Evolutionary conservation across 2,797 vertebrate genomes (phyloP).

Genomic region (Simalia tracyae): DNA sequence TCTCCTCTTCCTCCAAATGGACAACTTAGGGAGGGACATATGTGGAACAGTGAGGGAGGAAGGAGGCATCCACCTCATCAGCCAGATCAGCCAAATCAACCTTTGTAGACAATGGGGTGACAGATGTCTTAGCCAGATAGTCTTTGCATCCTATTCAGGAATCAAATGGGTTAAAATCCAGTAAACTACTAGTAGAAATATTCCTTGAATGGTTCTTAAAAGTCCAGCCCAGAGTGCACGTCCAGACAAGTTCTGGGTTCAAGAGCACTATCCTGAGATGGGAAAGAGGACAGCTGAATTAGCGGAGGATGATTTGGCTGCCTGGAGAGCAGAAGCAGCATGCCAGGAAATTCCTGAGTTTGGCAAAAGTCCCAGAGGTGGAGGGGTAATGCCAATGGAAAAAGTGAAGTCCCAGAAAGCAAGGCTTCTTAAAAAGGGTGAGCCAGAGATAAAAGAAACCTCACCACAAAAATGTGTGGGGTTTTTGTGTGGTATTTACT

Average conservation of each 20-base stretch:
- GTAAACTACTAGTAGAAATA: neutral
- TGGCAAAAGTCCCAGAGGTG: neutral
- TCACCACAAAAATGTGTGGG: neutral
- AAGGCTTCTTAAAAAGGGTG: neutral
- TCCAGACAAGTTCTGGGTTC: neutral
- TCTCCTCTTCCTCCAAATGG: neutral
- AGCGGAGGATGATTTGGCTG: neutral
- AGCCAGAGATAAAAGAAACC: neutral
- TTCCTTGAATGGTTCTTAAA: neutral
- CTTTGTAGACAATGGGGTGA: neutral
- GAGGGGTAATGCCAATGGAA: neutral
- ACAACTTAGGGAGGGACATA: neutral
- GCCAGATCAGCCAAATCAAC: neutral
- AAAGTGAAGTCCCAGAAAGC: neutral
- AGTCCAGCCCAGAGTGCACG: neutral
- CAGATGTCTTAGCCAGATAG: neutral
- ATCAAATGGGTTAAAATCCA: neutral
- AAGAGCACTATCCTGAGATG: neutral
- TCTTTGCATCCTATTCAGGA: neutral
- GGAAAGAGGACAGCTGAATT: neutral
- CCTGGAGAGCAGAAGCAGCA: neutral
- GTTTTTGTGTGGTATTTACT: neutral
- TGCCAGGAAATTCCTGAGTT: neutral
- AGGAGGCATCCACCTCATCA: neutral
- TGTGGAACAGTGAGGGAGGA: neutral